Conservation (phyloP, 2,797 vertebrate species). For the Alosa sapidissima region DNA sequence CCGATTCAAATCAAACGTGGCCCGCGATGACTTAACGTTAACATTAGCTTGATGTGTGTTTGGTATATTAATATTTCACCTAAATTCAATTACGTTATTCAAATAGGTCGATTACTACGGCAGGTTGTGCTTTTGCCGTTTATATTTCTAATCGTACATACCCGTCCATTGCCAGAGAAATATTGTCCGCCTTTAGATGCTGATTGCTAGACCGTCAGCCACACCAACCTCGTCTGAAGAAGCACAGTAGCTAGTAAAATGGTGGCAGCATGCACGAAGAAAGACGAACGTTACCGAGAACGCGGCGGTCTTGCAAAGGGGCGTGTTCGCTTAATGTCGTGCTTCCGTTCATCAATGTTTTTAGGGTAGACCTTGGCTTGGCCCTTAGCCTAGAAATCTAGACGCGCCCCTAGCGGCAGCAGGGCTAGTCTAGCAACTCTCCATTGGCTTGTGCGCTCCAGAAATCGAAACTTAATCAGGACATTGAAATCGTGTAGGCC, state of each 20-base stretch:
- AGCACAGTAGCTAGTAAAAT: constrained; percentile 15
- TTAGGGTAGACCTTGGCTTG: no score
- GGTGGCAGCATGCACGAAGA: constrained; percentile 12
- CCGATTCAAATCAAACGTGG: constrained; percentile 16
- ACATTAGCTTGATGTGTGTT: neutral
- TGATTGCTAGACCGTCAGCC: neutral
- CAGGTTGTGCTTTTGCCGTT: no score
- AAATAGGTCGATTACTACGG: neutral
- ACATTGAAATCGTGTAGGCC: no score
- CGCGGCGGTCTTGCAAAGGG: neutral
- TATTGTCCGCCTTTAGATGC: neutral
- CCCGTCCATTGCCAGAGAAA: constrained; percentile 12
- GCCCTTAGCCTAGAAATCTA: no score
- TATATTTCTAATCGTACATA: neutral
- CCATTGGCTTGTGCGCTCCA: no score
- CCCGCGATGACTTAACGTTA: constrained; percentile 4
- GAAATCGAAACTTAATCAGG: no score
- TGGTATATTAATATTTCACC: neutral
- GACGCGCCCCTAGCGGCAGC: no score
- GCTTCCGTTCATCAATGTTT: neutral
- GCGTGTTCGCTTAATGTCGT: constrained; percentile 2
- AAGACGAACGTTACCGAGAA: constrained; percentile 6
- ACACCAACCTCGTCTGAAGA: neutral
- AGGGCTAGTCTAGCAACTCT: no score
- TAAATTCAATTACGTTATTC: neutral